A percentile compares a stretch with the other conserved stretches of the same genome.
These are phyloP conservation scores for Macrobrachium nipponense DNA, from an alignment of 1,140 invertebrate species.

Conservation along the genomic window DNA sequence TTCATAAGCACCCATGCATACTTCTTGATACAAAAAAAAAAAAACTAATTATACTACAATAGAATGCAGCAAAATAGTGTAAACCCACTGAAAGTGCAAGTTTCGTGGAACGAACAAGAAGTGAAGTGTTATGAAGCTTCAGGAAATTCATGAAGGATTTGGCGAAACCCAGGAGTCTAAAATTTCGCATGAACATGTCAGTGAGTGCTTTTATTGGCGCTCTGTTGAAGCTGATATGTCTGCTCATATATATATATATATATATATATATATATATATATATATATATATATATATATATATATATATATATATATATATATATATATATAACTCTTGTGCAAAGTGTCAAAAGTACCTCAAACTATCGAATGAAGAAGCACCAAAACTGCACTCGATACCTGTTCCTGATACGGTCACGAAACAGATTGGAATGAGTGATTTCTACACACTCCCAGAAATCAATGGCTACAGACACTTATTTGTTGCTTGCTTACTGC, in stretches of 20 bases:
- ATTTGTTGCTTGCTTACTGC: conserved; percentile 35
- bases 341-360: conserved; percentile 1
- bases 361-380: conserved; percentile 16
- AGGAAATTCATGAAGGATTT: background rate
- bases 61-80: conserved; percentile 30
- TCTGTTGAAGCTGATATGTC: conserved; percentile 46
- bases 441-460: conserved; percentile 46
- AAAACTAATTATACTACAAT: conserved; percentile 29
- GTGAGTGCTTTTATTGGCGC: background rate
- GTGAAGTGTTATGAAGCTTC: conserved; percentile 28
- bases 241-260: conserved; percentile 27
- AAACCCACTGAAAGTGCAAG: conserved; percentile 29
- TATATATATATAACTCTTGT: no score
- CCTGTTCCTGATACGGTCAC: conserved; percentile 42
- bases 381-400: conserved; percentile 34
- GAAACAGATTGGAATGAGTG: conserved; percentile 35
- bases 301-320: no score
- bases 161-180: background rate
- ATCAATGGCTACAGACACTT: conserved; percentile 25
- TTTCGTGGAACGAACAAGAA: conserved; percentile 35
- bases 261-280: no score
- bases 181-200: conserved; percentile 25
- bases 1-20: background rate
- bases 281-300: no score
- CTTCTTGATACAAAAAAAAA: background rate